A percentile compares a stretch with the other conserved stretches of the same genome.
These are phyloP conservation scores for Ennomos quercinarius DNA, from an alignment of 2,888 invertebrate species.

Conservation along the genomic window DNA sequence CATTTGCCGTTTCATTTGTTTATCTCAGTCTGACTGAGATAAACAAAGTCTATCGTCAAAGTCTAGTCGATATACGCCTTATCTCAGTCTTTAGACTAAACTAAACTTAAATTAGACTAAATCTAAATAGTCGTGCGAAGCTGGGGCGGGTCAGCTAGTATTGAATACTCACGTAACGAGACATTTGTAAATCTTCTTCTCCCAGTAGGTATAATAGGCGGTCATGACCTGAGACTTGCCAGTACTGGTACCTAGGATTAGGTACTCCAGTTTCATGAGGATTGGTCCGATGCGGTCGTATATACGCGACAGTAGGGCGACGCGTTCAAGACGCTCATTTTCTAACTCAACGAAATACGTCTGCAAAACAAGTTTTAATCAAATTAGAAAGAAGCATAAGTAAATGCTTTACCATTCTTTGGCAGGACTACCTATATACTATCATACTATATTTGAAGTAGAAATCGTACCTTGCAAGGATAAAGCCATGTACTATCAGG, in stretches of 20 bases:
- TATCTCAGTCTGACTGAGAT: too few relatives aligned
- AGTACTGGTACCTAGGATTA: conserved; percentile 92
- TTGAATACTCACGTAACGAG: conserved; percentile 62
- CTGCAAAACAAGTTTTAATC: conserved; percentile 56
- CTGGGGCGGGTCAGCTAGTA: too few relatives aligned
- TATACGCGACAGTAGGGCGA: conserved; percentile 88
- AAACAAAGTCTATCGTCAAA: too few relatives aligned
- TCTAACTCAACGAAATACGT: conserved; percentile 91
- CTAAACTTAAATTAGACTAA: too few relatives aligned
- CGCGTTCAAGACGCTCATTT: conserved; percentile 87
- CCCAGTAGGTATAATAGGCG: conserved; percentile 93
- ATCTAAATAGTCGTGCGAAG: too few relatives aligned
- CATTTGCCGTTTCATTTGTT: too few relatives aligned
- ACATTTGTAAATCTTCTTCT: conserved; percentile 89
- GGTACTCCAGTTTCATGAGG: conserved; percentile 93
- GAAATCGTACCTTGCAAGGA: conserved; percentile 73
- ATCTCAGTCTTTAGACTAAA: too few relatives aligned
- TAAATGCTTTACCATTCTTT: too few relatives aligned
- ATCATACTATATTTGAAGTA: not conserved
- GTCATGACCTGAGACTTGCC: conserved; percentile 90
- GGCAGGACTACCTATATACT: too few relatives aligned
- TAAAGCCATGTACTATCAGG: conserved; percentile 72
- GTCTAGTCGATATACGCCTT: too few relatives aligned
- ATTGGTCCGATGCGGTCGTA: conserved; percentile 93
- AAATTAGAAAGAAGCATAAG: not conserved